Base-by-base conservation (phyloP, 2,888 invertebrate genomes). In the Phrixothrix hirtus region DNA sequence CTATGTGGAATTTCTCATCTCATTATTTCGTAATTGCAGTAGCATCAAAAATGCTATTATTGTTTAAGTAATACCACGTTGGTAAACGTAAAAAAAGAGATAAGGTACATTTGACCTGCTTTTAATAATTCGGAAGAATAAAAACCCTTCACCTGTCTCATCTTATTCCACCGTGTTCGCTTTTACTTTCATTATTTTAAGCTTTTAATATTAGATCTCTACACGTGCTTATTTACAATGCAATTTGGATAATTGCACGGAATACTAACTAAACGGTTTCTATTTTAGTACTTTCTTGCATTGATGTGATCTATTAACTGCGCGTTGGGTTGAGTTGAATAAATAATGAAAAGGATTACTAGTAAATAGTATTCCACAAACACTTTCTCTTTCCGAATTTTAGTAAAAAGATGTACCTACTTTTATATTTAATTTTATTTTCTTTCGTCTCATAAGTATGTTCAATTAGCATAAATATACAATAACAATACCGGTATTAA, bases 381-480 rank as follows among this genome's bases (percentile, higher is more conserved):
- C 12, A 41, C 41, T 41, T 41, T 41, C 41, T 41, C 39, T 16
- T 5, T 6, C 21, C 21, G 21, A 21, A 21, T 21, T 21, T 7
- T 21, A 21, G 21, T 21, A 21, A 21, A 21, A 21, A 21, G 9
- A 30, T 11, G 30, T 30, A 10, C n/a, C 7, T 29, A 10, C 6
- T 21, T 21, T 21, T 21, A 3, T 21, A 21, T 21, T 29, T 2
- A n/a, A 30, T 11, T 10, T 2, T n/a, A 2, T 2, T 30, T 12
- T 10, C 29, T 10, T 10, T 30, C 30, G 4, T 11, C 10, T 12
- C 5, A 21, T 21, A 21, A 32, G 27, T 35, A 39, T 49, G 26
- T 26, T 14, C 41, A 47, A 60, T 68, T 69, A 64, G 60, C 69
- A 69, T 69, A 66, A 68, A 68, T 67, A 66, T 62, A 60, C 67